Evolutionary conservation across 2,888 invertebrate genomes (phyloP).

Genomic region (Pammene aurita): DNA sequence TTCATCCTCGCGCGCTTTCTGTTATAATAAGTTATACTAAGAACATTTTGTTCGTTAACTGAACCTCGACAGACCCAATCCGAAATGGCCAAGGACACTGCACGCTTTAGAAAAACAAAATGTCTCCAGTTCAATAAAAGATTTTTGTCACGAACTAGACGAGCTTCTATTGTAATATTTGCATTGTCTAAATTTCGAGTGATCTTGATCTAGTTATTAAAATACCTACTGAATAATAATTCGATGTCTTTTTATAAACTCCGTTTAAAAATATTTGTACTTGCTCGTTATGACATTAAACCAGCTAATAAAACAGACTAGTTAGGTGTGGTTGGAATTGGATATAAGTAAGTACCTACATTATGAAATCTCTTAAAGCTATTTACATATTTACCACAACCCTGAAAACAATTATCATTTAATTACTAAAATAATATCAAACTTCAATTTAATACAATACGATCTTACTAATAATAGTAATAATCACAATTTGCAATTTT

Average conservation of each 20-base stretch:
- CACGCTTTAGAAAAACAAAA: constrained; percentile 63
- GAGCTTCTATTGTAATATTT: constrained; percentile 58
- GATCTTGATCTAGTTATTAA: constrained; percentile 64
- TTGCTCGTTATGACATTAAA: no score
- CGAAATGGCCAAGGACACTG: constrained; percentile 77
- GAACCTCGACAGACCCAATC: constrained; percentile 65
- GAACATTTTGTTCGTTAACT: constrained; percentile 48
- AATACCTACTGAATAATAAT: constrained; percentile 50
- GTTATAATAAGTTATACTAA: constrained; percentile 34
- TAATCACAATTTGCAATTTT: no score
- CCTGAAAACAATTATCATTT: no score
- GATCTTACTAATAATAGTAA: no score
- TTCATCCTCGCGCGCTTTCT: constrained; percentile 66
- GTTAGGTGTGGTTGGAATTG: no score
- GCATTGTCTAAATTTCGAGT: constrained; percentile 52
- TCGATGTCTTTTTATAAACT: constrained; percentile 41
- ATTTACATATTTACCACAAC: no score
- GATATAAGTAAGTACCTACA: no score
- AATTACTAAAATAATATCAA: no score
- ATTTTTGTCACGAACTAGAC: constrained; percentile 68
- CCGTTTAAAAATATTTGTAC: no score
- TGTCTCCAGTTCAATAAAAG: constrained; percentile 64
- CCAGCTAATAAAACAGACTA: no score
- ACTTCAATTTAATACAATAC: no score
- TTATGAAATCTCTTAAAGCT: no score